phyloP scores from a whole-genome alignment of 1,140 invertebrate genomes.

The Harlomillsia oculata region DNA sequence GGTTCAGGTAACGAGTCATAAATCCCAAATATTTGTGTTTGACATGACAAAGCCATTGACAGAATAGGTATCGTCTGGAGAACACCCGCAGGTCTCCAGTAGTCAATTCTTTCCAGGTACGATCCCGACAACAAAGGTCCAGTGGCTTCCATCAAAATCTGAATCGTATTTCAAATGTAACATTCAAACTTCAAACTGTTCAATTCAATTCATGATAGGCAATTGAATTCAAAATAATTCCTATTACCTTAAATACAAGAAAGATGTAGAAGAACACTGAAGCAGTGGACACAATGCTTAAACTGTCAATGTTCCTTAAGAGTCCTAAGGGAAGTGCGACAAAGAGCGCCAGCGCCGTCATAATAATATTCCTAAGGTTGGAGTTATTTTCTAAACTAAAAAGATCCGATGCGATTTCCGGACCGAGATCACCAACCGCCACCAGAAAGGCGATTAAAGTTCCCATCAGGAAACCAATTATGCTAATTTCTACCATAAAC shows the following conservation, averaged over 20 bases:
- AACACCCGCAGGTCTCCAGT: constrained; percentile 74
- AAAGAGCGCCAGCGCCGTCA: constrained; percentile 60
- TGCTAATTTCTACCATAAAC: constrained; percentile 77
- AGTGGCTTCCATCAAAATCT: constrained; percentile 66
- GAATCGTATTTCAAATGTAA: constrained; percentile 33
- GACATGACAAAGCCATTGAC: constrained; percentile 88
- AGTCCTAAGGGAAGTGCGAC: constrained; percentile 83
- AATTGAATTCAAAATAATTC: neutral
- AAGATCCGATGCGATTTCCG: constrained; percentile 74
- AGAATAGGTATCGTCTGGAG: constrained; percentile 89
- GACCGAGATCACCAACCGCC: constrained; percentile 91
- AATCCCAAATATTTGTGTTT: constrained; percentile 92
- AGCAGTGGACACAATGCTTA: constrained; percentile 74
- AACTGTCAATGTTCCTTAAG: constrained; percentile 79
- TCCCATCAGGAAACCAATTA: constrained; percentile 87
- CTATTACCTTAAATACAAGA: constrained; percentile 71
- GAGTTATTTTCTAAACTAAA: constrained; percentile 62
- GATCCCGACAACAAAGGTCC: constrained; percentile 59
- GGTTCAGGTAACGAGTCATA: constrained; percentile 82
- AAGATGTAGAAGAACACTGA: constrained; percentile 85
- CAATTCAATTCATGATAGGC: neutral
- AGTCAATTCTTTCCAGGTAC: constrained; percentile 64
- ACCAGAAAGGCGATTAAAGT: constrained; percentile 94
- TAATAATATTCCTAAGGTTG: constrained; percentile 50
- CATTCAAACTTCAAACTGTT: neutral